Evolutionary conservation across 2,888 invertebrate species (phyloP), one percentile per base, ranked within the genome.

Genomic region (Xylocampa areola): DNA sequence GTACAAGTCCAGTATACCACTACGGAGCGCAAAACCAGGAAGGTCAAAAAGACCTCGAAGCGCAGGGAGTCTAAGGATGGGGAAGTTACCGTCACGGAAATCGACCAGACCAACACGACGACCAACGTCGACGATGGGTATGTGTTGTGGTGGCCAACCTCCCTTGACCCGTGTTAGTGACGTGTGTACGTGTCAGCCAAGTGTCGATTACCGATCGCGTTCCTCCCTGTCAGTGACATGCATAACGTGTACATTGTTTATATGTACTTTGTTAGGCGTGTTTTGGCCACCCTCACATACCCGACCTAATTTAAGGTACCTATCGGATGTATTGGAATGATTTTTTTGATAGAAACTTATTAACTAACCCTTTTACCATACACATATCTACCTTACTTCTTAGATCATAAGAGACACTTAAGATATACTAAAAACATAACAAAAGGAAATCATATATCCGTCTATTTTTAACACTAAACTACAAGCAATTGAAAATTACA

Each of bases 21-120:
- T 87, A 97, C 97, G 84, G 97, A 97, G 94, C 96, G 97, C 89
- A 97, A 97, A 92, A 98, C 98, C 95, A 97, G 97, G 94, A 98
- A 98, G 95, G 98, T 98, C 95, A 96, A 97, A 79, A 96, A 96
- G 87, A 96, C 96, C 85, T 96, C 97, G 82, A 96, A 97, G 91
- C 96, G 97, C 88, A 96, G 97, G 92, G 96, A 96, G 86, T 95
- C 95, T 69, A 96, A 96, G 88, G 96, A 96, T 85, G 95, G 96
- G 84, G 97, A 97, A 91, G 96, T 97, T 89, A 96, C 96, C 92
- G 96, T 97, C 92, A 97, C 97, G 81, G 97, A 97, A 94, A 90
- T 97, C 88, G 96, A 96, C 82, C 96, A 96, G 91, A 95, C 95
- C 89, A 94, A 93, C 90, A 94, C 92, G 79, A 95, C 95, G 89